These are phyloP conservation scores for Trypoxylus dichotomus DNA, from an alignment of 1,140 invertebrate genomes.

Conservation along the genomic window DNA sequence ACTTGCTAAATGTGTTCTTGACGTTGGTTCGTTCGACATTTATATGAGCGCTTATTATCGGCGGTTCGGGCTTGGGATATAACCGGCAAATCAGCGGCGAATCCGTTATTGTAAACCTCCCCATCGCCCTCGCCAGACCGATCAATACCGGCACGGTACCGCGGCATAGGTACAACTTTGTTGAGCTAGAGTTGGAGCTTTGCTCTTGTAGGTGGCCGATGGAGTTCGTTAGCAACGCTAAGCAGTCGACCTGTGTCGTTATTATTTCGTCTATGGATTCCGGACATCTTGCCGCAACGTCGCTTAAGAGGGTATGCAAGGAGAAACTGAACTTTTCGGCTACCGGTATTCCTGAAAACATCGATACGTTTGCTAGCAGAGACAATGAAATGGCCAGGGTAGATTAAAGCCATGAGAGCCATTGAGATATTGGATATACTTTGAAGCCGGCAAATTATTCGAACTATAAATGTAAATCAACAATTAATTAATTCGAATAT, in stretches of 20 bases:
- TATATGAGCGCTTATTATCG: conserved; percentile 49
- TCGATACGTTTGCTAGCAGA: too few relatives aligned
- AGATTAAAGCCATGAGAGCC: too few relatives aligned
- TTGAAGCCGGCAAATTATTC: too few relatives aligned
- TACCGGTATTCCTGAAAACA: conserved; percentile 80
- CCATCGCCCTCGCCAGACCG: conserved; percentile 85
- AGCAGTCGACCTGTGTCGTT: conserved; percentile 76
- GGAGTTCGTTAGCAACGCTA: conserved; percentile 71
- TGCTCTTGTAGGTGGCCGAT: conserved; percentile 63
- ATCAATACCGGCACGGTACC: conserved; percentile 83
- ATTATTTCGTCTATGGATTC: conserved; percentile 75
- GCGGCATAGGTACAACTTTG: conserved; percentile 74
- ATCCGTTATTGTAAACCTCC: conserved; percentile 75
- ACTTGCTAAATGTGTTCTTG: conserved; percentile 68
- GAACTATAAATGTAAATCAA: too few relatives aligned
- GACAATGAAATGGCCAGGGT: too few relatives aligned
- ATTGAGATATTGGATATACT: too few relatives aligned
- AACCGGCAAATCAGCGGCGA: conserved; percentile 81
- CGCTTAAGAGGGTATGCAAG: conserved; percentile 86
- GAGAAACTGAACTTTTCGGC: conserved; percentile 93
- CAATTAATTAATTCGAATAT: too few relatives aligned
- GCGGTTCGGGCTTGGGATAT: conserved; percentile 78
- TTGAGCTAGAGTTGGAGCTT: conserved; percentile 53
- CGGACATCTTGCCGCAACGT: conserved; percentile 78
- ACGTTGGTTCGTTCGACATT: conserved; percentile 49